These are phyloP conservation scores for Agonopterix heracliana DNA, from an alignment of 2,888 invertebrate genomes.

Conservation along the genomic window DNA sequence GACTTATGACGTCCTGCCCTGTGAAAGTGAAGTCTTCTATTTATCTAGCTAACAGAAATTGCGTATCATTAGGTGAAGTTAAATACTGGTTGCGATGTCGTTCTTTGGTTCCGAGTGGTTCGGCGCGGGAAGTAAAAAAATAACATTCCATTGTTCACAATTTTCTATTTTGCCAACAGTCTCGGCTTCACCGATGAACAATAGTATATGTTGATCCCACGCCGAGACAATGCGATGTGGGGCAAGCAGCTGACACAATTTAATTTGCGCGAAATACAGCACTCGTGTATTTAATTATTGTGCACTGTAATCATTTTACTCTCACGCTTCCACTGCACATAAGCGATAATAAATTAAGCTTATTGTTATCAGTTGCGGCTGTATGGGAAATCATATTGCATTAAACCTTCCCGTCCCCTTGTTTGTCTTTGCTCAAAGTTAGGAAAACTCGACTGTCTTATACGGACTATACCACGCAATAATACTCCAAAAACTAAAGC, in stretches of 20 bases:
- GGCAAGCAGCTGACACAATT: constrained; percentile 72
- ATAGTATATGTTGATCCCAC: constrained; percentile 63
- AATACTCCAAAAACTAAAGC: no score
- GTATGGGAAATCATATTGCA: constrained; percentile 7
- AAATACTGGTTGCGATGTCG: constrained; percentile 10
- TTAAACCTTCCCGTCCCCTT: background rate
- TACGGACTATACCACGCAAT: no score
- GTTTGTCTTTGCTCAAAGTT: no score
- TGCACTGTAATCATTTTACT: constrained; percentile 41
- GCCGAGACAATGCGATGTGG: constrained; percentile 67
- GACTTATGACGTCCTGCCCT: constrained; percentile 14
- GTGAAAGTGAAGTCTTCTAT: constrained; percentile 6
- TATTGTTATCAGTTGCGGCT: constrained; percentile 3
- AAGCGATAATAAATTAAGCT: constrained; percentile 7
- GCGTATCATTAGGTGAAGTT: constrained; percentile 8
- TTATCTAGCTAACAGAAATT: constrained; percentile 2
- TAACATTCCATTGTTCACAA: constrained; percentile 53
- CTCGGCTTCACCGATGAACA: constrained; percentile 47
- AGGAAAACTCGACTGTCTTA: no score
- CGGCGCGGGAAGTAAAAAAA: constrained; percentile 50
- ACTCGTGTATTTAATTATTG: constrained; percentile 35
- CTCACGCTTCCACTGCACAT: constrained; percentile 49
- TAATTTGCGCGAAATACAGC: constrained; percentile 58
- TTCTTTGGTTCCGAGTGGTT: constrained; percentile 19
- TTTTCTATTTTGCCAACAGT: constrained; percentile 66